Evolutionary conservation across 37 sponge, comb jelly and placozoan genomes (phyloP), one percentile per base, ranked within the genome.

Genomic region (Tethya wilhelma): DNA sequence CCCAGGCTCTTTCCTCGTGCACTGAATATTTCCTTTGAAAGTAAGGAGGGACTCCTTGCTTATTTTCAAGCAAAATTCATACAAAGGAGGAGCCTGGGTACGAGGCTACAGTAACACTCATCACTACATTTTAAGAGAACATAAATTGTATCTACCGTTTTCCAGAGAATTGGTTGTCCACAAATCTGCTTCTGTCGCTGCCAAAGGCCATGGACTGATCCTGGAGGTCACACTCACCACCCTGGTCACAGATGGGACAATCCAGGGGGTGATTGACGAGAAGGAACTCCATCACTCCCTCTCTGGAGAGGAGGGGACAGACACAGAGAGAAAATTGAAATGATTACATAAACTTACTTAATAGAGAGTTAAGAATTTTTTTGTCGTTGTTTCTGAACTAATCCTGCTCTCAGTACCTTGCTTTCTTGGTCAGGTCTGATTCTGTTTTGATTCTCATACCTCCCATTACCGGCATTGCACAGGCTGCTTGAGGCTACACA

Each of bases 141-240:
- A n/a, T n/a, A n/a, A n/a, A n/a, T n/a, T 49, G 17, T 17, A 49
- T 49, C 2, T 37, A 89, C 91, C 97, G 90, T 56, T 98, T 98
- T 25, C 98, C 98, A n/a, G 72, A 59, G 41, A 85, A 87, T 38
- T 65, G 41, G 40, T 84, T 98, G 81, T 98, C 98, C n/a, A 84
- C 94, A 83, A 98, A 98, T 78, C 98, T 31, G 38, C 92, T 91
- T 44, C 94, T 75, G 64, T 98, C 98, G 59, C 91, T 93, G 22
- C 98, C 98, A 46, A 95, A 95, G n/a, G 94, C 90, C 98, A 98
- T 95, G 32, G 94, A 93, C 88, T 98, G 98, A 63, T 98, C 98
- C 87, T 96, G 97, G 6, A 98, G 84, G 73, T 98, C 98, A 77
- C 98, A 98, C 82, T 98, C 98, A 32, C 98, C 98, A 28, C 93